Evolutionary conservation across 2,797 vertebrate species (phyloP).

Genomic region (Babyrousa celebensis): DNA sequence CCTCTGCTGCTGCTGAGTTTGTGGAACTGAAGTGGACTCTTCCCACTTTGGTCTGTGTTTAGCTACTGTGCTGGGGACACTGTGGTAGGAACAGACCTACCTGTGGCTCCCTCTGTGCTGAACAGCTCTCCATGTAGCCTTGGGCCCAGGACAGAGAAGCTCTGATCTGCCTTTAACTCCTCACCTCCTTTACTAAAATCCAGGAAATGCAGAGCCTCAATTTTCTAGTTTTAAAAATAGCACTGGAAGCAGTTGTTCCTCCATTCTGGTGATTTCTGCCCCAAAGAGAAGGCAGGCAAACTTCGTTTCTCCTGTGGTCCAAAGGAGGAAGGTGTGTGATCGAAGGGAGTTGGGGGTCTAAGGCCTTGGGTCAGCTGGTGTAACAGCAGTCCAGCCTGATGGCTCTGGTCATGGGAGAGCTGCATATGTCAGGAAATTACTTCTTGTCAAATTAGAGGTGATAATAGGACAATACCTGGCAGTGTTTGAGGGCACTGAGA

Average conservation of each 20-base stretch:
- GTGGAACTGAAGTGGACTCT: not conserved
- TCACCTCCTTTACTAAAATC: not conserved
- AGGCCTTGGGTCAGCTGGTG: not conserved
- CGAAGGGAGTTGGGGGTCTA: not conserved
- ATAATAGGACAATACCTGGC: conserved; percentile 56
- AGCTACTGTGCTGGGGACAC: not conserved
- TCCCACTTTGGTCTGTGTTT: not conserved
- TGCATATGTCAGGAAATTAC: conserved; percentile 53
- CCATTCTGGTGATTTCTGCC: not conserved
- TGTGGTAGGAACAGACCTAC: rapidly evolving
- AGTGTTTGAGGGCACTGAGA: not conserved
- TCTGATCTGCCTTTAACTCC: not conserved
- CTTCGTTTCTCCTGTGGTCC: not conserved
- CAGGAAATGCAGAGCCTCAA: not conserved
- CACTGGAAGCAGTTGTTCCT: not conserved
- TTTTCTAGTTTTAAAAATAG: not conserved
- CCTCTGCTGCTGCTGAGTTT: not conserved
- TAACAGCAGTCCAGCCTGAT: not conserved
- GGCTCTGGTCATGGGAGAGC: not conserved
- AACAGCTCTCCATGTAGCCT: not conserved
- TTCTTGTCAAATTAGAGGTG: conserved; percentile 71
- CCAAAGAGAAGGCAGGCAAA: not conserved
- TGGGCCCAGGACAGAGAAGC: not conserved
- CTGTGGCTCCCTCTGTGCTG: rapidly evolving
- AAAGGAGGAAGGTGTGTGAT: not conserved